Evolutionary conservation across 2,797 vertebrate species (phyloP), one percentile per base, ranked within the genome.

Genomic region (Pipistrellus nathusii): DNA sequence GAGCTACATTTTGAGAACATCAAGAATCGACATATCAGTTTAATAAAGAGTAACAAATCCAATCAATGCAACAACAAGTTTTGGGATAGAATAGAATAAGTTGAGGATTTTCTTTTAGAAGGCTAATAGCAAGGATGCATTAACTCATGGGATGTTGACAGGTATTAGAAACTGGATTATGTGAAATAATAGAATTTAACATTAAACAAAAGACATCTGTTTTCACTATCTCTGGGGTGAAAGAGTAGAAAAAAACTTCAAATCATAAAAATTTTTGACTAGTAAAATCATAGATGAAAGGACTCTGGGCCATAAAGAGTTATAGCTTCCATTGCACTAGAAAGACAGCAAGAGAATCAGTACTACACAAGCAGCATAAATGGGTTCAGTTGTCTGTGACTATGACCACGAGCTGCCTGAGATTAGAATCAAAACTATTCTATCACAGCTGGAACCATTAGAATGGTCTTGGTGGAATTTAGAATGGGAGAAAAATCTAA

Each of bases 1-100:
- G 35, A 96, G 66, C 20, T 92, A 90, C 85, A 94, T 53, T 95
- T n/a, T 8, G 17, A 93, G 93, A 95, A 83, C 80, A 62, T 85
- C 57, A 96, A 82, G 51, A 85, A 95, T 84, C 1, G 48, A 95
- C 68, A 78, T 14, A 94, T 86, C 77, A 80, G 51, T 94, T 89
- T 90, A 95, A 81, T 91, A 93, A 95, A 96, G 81, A 78, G 8
- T 41, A 69, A 83, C 21, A 62, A 85, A 80, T 73, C 2, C 76
- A 95, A 30, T 46, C 12, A 94, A 11, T 78, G 71, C 0, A 15
- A 75, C 25, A 82, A 59, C 6, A 78, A 38, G 4, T 71, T 64
- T 95, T 81, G 3, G 8, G 83, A 41, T 71, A 81, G 23, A 14
- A 48, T 21, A 57, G 10, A 85, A 8, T 91, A 92, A 25, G 14